Evolutionary conservation across 2,113 vertebrate species (phyloP).

Genomic region (Panthera leo): DNA sequence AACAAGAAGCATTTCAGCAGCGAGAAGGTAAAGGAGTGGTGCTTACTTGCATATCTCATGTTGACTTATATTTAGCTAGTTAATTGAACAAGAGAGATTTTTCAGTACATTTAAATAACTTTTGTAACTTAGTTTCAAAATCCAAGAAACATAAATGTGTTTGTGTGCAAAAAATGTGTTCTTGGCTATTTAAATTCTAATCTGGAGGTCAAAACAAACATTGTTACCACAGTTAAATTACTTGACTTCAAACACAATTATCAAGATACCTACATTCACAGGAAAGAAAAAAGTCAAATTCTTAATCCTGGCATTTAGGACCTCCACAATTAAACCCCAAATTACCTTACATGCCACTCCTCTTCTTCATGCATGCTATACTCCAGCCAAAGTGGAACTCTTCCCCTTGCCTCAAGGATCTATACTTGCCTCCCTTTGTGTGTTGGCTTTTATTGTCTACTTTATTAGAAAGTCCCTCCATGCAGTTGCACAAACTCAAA

Average conservation of each 20-base stretch:
- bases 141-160: background rate
- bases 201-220: conserved; percentile 6
- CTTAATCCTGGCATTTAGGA: background rate
- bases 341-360: background rate
- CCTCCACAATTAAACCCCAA: background rate
- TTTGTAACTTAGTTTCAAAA: conserved; percentile 22
- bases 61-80: background rate
- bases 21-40: background rate
- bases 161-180: background rate
- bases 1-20: background rate
- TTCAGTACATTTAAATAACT: background rate
- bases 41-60: background rate
- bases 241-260: background rate
- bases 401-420: background rate
- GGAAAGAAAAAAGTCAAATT: background rate
- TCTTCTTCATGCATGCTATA: background rate
- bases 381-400: background rate
- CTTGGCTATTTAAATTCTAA: conserved; percentile 16
- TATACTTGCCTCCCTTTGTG: background rate
- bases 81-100: background rate
- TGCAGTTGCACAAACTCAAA: conserved; percentile 29
- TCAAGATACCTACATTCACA: background rate
- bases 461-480: background rate
- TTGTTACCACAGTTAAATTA: background rate
- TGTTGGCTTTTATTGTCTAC: background rate